Percentiles rank a stretch among this genome's conserved stretches.
Evolutionary conservation across 2,797 vertebrate genomes (phyloP).

Genomic region (Melopsittacus undulatus): DNA sequence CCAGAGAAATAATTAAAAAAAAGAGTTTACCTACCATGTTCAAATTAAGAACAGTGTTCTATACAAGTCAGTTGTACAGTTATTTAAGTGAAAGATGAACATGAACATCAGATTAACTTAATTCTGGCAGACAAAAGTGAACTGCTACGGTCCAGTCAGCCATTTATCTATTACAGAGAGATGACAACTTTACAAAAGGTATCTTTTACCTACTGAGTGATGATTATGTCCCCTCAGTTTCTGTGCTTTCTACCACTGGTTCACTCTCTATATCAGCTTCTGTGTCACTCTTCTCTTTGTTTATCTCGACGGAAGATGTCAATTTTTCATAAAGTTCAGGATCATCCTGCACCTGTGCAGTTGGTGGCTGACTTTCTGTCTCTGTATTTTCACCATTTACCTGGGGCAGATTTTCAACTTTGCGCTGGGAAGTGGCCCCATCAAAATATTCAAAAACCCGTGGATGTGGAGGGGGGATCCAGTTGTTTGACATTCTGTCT

Average conservation of each 20-base stretch:
- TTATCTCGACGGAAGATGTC: conserved; percentile 85
- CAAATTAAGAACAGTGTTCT: conserved; percentile 91
- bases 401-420: conserved; percentile 83
- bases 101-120: conserved; percentile 90
- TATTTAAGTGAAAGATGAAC: conserved; percentile 94
- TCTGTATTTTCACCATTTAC: conserved; percentile 86
- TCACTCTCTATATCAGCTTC: conserved; percentile 94
- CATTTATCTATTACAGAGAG: conserved; percentile 98
- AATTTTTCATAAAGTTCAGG: conserved; percentile 82
- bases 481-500: conserved; percentile 85
- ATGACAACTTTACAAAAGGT: conserved; percentile 99
- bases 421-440: conserved; percentile 79
- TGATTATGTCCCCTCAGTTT: conserved; percentile 99
- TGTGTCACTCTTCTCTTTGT: conserved; percentile 93
- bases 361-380: conserved; percentile 81
- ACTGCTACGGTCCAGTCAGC: conserved; percentile 91
- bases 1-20: conserved; percentile 80
- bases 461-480: conserved; percentile 81
- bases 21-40: conserved; percentile 90
- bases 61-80: conserved; percentile 93
- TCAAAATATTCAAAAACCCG: conserved; percentile 83
- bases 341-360: conserved; percentile 77
- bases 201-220: conserved; percentile 99
- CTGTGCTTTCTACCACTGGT: conserved; percentile 99
- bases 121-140: conserved; percentile 89